These are phyloP conservation scores for Calameuta pallipes DNA, from an alignment of 2,888 invertebrate species.

Conservation along the genomic window DNA sequence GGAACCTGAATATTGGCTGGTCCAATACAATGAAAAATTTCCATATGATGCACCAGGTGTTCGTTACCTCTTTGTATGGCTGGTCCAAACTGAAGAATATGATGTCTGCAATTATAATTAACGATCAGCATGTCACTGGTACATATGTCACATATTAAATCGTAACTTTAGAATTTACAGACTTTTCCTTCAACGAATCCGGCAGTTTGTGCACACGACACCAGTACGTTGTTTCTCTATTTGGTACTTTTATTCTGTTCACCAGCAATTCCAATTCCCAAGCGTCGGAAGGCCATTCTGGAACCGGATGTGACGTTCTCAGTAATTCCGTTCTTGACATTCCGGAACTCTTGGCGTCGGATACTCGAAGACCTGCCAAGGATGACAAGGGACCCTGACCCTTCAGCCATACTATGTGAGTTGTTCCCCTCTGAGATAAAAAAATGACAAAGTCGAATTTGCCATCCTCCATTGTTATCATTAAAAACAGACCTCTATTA, in stretches of 20 bases:
- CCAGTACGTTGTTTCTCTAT: constrained; percentile 96
- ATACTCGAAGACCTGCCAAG: constrained; percentile 74
- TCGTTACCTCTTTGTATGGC: constrained; percentile 83
- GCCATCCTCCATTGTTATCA: background rate
- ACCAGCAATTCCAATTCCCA: constrained; percentile 74
- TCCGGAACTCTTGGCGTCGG: constrained; percentile 73
- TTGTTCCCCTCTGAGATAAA: constrained; percentile 82
- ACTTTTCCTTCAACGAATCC: constrained; percentile 72
- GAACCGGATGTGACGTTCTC: constrained; percentile 65
- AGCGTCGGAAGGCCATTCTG: constrained; percentile 67
- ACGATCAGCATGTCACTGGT: background rate
- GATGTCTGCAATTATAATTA: constrained; percentile 48
- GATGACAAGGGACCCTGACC: constrained; percentile 80
- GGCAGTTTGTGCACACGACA: constrained; percentile 89
- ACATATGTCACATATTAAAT: background rate
- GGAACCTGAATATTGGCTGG: constrained; percentile 76
- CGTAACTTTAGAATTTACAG: constrained; percentile 76
- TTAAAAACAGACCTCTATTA: constrained; percentile 74
- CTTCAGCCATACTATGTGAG: constrained; percentile 86
- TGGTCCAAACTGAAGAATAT: constrained; percentile 81
- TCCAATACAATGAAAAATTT: constrained; percentile 94
- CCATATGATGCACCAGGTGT: constrained; percentile 97
- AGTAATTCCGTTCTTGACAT: constrained; percentile 83
- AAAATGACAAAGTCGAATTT: background rate
- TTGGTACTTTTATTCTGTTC: constrained; percentile 79